Evolutionary conservation across 2,113 vertebrate species (phyloP), one percentile per base, ranked within the genome.

Genomic region (Channa maculata): DNA sequence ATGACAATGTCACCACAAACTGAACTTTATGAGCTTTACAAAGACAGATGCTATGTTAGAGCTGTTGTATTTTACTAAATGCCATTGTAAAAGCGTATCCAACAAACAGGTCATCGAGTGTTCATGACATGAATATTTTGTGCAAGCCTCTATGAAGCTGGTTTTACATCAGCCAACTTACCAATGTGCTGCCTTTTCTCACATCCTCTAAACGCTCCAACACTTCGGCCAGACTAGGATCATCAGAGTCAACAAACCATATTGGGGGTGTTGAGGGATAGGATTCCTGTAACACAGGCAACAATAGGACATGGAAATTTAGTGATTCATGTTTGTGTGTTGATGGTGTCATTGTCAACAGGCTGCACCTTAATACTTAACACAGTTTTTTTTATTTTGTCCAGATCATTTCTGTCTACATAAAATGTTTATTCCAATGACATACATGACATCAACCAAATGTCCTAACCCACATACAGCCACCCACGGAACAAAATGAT

Each of bases 201-300:
- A 96, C 96, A 91, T 98, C 98, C 86, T 97, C 97, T 66, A 99
- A 91, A 41, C 96, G 95, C 90, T 99, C 97, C 91, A 99, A 93
- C 80, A 99, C 96, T 75, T 97, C 96, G 24, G 97, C 95, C 92
- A 99, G 93, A 92, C 96, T 98, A 3, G 97, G 97, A 94, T 99
- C 98, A 95, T 99, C 98, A 70, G 97, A 99, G 90, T 99, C 97
- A 89, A 99, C 98, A 93, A 99, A 99, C 98, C 98, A 99, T 96
- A 99, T 98, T 57, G 98, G 98, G 38, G 97, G 91, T 15, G 96
- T 97, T 57, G 95, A 97, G 8, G 98, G 97, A 60, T 99, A 99
- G 9, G 97, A 98, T 86, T 99, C 98, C 97, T 99, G 89, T 61
- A 77, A 76, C 61, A 76, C 37, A 80, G 33, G 38, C 14, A 59